These are phyloP conservation scores for Trichopoda pennipes DNA, from an alignment of 2,888 invertebrate genomes.

Conservation along the genomic window DNA sequence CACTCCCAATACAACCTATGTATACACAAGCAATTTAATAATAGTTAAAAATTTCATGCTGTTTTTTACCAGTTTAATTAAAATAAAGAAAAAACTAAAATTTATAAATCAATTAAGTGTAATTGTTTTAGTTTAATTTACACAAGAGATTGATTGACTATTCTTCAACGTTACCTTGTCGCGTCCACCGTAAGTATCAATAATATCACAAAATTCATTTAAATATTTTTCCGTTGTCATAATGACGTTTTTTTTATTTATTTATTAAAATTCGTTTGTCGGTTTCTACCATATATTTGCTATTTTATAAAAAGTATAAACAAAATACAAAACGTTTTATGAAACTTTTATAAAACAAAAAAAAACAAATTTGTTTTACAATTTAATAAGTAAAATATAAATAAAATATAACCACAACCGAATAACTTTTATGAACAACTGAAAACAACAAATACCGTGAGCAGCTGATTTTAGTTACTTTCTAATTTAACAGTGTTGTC, in stretches of 20 bases:
- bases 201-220: slow-evolving; percentile 86
- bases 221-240: slow-evolving; percentile 76
- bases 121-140: slow-evolving; percentile 42
- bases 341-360: too few relatives aligned
- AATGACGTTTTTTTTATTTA: slow-evolving; percentile 19
- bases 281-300: neutral
- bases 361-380: neutral
- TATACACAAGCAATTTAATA: too few relatives aligned
- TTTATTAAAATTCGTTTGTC: neutral
- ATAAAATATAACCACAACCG: slow-evolving; percentile 9
- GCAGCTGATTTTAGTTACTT: slow-evolving; percentile 36
- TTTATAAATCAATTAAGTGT: slow-evolving; percentile 53
- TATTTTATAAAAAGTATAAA: too few relatives aligned
- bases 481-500: too few relatives aligned
- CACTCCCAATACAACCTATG: neutral
- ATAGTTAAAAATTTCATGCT: too few relatives aligned
- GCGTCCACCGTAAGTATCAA: slow-evolving; percentile 91
- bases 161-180: slow-evolving; percentile 86
- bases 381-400: too few relatives aligned
- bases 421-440: slow-evolving; percentile 48
- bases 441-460: slow-evolving; percentile 20
- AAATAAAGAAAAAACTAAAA: neutral
- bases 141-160: neutral
- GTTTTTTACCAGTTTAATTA: too few relatives aligned
- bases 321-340: too few relatives aligned